Conservation (phyloP, 2,797 vertebrate genomes). For the Aselliscus stoliczkanus region DNA sequence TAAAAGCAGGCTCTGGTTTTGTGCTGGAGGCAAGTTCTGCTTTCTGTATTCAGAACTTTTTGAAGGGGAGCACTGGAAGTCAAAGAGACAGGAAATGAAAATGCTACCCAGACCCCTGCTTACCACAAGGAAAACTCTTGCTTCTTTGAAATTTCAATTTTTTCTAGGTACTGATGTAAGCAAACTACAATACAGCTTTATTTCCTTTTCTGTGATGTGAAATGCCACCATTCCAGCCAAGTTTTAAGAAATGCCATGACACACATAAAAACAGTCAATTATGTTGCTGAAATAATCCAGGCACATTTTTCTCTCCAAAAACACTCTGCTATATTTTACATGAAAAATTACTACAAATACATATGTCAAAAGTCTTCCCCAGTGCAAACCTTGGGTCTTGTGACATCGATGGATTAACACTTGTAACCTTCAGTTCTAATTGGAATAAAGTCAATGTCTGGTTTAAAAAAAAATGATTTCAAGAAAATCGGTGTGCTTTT, state of each 20-base stretch:
- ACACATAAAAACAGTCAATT: slow-evolving; percentile 75
- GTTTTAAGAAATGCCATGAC: slow-evolving; percentile 73
- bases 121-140: slow-evolving; percentile 50
- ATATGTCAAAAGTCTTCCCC: slow-evolving; percentile 67
- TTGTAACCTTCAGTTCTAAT: slow-evolving; percentile 74
- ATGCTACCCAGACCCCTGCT: slow-evolving; percentile 26
- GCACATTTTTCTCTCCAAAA: slow-evolving; percentile 61
- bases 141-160: slow-evolving; percentile 62
- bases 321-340: slow-evolving; percentile 67
- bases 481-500: slow-evolving; percentile 40
- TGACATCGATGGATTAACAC: slow-evolving; percentile 71
- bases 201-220: slow-evolving; percentile 73
- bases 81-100: slow-evolving; percentile 64
- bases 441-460: slow-evolving; percentile 70
- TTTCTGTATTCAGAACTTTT: slow-evolving; percentile 76
- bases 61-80: slow-evolving; percentile 63
- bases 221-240: slow-evolving; percentile 66
- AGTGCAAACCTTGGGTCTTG: slow-evolving; percentile 52
- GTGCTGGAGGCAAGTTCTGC: slow-evolving; percentile 68
- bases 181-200: slow-evolving; percentile 71
- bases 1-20: slow-evolving; percentile 67
- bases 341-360: slow-evolving; percentile 72
- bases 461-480: slow-evolving; percentile 13
- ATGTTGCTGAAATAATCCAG: slow-evolving; percentile 63
- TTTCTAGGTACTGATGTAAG: slow-evolving; percentile 63